Evolutionary conservation across 2,113 vertebrate species (phyloP).

Genomic region (Catharus bicknelli): DNA sequence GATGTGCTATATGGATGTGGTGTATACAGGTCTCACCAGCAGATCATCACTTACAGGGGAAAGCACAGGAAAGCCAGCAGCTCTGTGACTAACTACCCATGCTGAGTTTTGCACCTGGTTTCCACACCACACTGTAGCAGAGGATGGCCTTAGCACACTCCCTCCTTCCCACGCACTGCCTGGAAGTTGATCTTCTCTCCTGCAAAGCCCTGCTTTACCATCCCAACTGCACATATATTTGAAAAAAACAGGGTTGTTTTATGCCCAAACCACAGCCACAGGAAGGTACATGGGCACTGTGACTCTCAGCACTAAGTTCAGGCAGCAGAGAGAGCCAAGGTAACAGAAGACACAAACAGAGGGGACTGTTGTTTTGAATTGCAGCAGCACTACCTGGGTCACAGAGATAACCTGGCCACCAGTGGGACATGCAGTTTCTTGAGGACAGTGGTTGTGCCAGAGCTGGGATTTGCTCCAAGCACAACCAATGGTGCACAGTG

Average conservation of each 20-base stretch:
- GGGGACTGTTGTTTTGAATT: neutral
- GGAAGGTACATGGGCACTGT: neutral
- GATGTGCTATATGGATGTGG: neutral
- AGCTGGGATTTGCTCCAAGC: neutral
- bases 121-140: fast-evolving
- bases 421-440: neutral
- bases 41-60: neutral
- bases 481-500: neutral
- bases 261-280: neutral
- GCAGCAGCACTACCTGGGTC: neutral
- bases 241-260: neutral
- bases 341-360: neutral
- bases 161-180: neutral
- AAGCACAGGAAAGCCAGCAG: neutral
- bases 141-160: neutral
- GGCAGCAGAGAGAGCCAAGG: neutral
- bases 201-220: neutral
- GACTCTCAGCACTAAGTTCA: neutral
- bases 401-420: neutral
- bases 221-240: fast-evolving
- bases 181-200: neutral
- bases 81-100: neutral
- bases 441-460: neutral
- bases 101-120: neutral
- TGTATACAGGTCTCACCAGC: neutral